Evolutionary conservation across 2,113 vertebrate genomes (phyloP), one percentile per base, ranked within the genome.

Genomic region (Oryzias melastigma): DNA sequence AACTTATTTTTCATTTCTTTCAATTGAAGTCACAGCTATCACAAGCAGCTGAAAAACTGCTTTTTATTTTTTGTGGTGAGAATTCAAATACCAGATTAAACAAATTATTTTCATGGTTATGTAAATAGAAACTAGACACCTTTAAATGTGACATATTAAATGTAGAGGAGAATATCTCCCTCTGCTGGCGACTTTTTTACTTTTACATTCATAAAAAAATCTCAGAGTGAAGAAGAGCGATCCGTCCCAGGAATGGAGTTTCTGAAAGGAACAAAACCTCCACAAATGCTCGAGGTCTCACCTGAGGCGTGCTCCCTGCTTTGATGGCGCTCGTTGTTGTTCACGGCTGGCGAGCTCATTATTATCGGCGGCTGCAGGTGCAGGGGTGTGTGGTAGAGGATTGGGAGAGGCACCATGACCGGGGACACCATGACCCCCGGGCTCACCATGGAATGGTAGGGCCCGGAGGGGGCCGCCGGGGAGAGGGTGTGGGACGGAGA

Each of bases 341-440:
- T 78, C 45, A 88, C 65, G 3, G 93, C 74, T 35, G 93, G 89
- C 1, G 58, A 44, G 75, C 68, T 87, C 64, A 98, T 91, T 92
- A 97, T 95, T 70, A 99, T 92, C 7, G 92, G 81, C 75, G 94
- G 94, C 68, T 92, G 91, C 73, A 98, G 90, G 82, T 94, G 93
- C 25, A 95, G 90, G 6, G 92, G 86, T 24, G 96, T 91, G 52
- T 93, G 82, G 79, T 95, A 98, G 85, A 97, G 93, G 40, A 98
- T 91, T 5, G 96, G 92, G 63, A 98, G 90, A 0, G 94, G 92
- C 48, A 98, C 90, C 77, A 98, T 95, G 4, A 98, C 92, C 0
- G 94, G 93, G 52, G 96, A 94, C 64, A 98, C 90, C 81, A 98
- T 82, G 59, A 90, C 83, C 74, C 80, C 76, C 8, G 86, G 84